Percentiles rank a stretch among this genome's conserved stretches.
These are phyloP conservation scores for Rhinoderma darwinii DNA, from an alignment of 2,113 vertebrate species.

Conservation along the genomic window DNA sequence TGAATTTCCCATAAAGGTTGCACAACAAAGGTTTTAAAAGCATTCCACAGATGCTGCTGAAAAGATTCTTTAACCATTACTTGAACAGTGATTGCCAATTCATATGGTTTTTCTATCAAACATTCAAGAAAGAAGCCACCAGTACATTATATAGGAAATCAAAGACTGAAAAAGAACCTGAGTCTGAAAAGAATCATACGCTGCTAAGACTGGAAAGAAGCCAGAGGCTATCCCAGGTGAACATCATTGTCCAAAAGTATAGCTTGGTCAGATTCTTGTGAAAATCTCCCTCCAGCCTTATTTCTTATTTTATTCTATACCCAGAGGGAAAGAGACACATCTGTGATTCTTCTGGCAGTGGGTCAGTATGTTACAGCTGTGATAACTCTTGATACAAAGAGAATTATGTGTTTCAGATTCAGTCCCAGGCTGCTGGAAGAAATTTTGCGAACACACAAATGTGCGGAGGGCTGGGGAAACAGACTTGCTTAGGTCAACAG, in stretches of 20 bases:
- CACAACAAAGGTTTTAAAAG: slow-evolving; percentile 56
- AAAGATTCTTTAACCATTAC: slow-evolving; percentile 61
- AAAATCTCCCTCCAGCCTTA: slow-evolving; percentile 51
- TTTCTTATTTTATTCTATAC: slow-evolving; percentile 41
- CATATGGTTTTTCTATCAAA: slow-evolving; percentile 62
- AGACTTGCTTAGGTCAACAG: slow-evolving; percentile 61
- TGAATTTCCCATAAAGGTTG: slow-evolving; percentile 26
- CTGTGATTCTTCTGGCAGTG: slow-evolving; percentile 69
- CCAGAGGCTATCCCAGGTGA: slow-evolving; percentile 62
- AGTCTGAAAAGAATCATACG: slow-evolving; percentile 51
- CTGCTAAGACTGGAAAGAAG: slow-evolving; percentile 58
- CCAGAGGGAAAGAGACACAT: slow-evolving; percentile 69
- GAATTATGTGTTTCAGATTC: slow-evolving; percentile 65
- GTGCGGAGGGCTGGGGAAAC: slow-evolving; percentile 47
- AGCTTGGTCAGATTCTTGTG: slow-evolving; percentile 55
- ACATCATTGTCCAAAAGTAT: slow-evolving; percentile 57
- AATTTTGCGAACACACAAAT: slow-evolving; percentile 62
- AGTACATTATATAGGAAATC: slow-evolving; percentile 64
- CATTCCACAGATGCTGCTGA: slow-evolving; percentile 59
- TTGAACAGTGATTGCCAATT: slow-evolving; percentile 56
- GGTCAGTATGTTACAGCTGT: slow-evolving; percentile 72
- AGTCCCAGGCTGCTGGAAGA: slow-evolving; percentile 66
- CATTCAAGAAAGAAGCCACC: slow-evolving; percentile 46
- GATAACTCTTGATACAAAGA: slow-evolving; percentile 71
- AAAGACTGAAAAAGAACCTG: slow-evolving; percentile 50